Conservation (phyloP, 1,140 invertebrate species). For the Caenorhabditis briggsae region DNA sequence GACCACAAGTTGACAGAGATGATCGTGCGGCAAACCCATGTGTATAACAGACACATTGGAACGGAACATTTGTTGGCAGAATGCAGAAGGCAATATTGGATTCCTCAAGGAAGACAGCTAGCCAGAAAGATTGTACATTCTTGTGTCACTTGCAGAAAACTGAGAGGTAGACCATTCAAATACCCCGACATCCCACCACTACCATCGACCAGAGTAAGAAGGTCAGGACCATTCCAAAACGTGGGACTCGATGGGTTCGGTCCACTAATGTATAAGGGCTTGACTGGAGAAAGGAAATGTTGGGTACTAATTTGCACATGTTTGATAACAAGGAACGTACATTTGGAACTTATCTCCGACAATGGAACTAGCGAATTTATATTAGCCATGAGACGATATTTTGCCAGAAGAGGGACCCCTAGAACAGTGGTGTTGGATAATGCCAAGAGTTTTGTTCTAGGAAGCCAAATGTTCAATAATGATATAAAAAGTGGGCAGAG, state of each 20-base stretch:
- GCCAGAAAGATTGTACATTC: conserved; percentile 27
- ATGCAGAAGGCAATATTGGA: conserved; percentile 20
- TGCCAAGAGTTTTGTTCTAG: conserved; percentile 48
- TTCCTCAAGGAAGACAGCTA: conserved; percentile 4
- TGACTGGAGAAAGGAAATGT: conserved; percentile 42
- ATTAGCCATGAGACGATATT: conserved; percentile 40
- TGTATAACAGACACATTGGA: background rate
- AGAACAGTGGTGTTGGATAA: conserved; percentile 61
- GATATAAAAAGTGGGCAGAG: background rate
- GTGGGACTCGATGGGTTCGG: conserved; percentile 54
- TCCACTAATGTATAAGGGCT: conserved; percentile 32
- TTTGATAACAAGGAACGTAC: conserved; percentile 21
- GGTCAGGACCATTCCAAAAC: conserved; percentile 50
- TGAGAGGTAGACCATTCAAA: background rate
- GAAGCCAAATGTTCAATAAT: conserved; percentile 2
- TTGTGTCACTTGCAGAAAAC: conserved; percentile 21
- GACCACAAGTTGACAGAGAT: background rate
- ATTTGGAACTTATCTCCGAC: conserved; percentile 44
- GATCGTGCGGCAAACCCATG: conserved; percentile 4
- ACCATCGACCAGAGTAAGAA: conserved; percentile 50
- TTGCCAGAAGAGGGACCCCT: conserved; percentile 55
- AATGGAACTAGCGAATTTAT: conserved; percentile 2
- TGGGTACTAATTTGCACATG: conserved; percentile 52
- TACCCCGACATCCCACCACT: conserved; percentile 65
- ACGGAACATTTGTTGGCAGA: conserved; percentile 22